Conservation (phyloP, 2,888 invertebrate species). For the Ophion obscuratus region DNA sequence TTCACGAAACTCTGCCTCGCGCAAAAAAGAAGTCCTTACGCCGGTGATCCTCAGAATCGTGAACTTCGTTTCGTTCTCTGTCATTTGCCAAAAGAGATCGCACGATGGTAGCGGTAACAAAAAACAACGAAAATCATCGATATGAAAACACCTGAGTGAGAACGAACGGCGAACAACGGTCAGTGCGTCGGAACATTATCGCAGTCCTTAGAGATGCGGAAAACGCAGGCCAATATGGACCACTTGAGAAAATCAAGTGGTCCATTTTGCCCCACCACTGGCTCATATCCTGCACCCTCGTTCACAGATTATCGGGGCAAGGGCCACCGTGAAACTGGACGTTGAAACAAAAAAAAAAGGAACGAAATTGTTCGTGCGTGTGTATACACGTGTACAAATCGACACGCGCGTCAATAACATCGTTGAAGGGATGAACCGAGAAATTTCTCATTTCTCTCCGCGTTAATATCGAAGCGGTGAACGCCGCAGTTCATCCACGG, state of each 20-base stretch:
- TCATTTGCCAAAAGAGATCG: too few species aligned
- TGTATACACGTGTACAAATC: constrained; percentile 29
- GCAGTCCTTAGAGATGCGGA: too few species aligned
- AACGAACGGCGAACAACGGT: too few species aligned
- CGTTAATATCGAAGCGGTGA: constrained; percentile 48
- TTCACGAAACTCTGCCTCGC: background rate
- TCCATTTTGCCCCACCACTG: constrained; percentile 20
- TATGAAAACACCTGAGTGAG: too few species aligned
- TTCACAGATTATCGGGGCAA: constrained; percentile 36
- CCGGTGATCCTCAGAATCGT: too few species aligned
- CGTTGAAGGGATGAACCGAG: constrained; percentile 65
- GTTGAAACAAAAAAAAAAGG: constrained; percentile 34
- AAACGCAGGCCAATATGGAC: too few species aligned
- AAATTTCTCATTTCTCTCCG: constrained; percentile 72
- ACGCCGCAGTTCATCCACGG: background rate
- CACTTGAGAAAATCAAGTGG: background rate
- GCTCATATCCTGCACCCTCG: constrained; percentile 1
- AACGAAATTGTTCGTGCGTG: constrained; percentile 16
- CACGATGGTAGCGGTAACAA: too few species aligned
- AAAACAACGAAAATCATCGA: too few species aligned
- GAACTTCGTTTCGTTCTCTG: too few species aligned
- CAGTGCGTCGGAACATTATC: too few species aligned
- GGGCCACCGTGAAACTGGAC: constrained; percentile 70
- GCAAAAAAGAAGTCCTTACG: too few species aligned
- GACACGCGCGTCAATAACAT: constrained; percentile 62